Base-by-base conservation (phyloP, 2,888 invertebrate species). In the Leucoptera coffeella region DNA sequence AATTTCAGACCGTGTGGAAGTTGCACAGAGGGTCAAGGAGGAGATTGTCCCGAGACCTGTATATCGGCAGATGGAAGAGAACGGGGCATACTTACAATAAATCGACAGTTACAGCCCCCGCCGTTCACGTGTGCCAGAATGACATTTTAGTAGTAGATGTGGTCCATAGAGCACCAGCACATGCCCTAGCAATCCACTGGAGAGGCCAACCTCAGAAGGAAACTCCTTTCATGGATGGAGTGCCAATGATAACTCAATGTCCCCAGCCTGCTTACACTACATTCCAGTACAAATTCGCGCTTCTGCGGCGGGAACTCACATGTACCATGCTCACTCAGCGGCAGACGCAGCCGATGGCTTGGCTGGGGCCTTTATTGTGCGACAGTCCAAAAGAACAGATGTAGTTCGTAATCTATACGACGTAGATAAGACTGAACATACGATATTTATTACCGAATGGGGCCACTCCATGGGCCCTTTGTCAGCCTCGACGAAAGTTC, bases 201-300 rank as follows among this genome's bases (percentile, higher is more conserved):
- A 78, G 87, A 34, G 89, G 88, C 1, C 85, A 85, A 35, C 82
- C 78, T 40, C 45, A 73, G 54, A 52, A 77, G 35, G 77, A 65
- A 59, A 77, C 82, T 6, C 83, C 83, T 0, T 82, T 78, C 43
- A 85, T 85, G 84, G 85, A 85, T 35, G 85, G 85, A 23, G 78
- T 80, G n/a, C 82, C 85, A 1, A 76, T 83, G 73, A 58, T 85
- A 27, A 84, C 85, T 1, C 85, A 85, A 48, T 85, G 85, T 39
- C 83, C 85, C 0, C 82, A 85, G 40, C 73, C 78, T 1, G 79
- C 83, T 23, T 82, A 79, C 42, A 81, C 81, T 2, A 80, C 79
- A 8, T 85, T 85, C 52, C 82, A 83, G 42, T 85, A 85, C 47
- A 81, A 80, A 49, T 85, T 85, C 67, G 80, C n/a, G 85, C 83